Percentiles rank a stretch among this genome's conserved stretches.
Evolutionary conservation across 2,797 vertebrate genomes (phyloP).

Genomic region (Acridotheres tristis): DNA sequence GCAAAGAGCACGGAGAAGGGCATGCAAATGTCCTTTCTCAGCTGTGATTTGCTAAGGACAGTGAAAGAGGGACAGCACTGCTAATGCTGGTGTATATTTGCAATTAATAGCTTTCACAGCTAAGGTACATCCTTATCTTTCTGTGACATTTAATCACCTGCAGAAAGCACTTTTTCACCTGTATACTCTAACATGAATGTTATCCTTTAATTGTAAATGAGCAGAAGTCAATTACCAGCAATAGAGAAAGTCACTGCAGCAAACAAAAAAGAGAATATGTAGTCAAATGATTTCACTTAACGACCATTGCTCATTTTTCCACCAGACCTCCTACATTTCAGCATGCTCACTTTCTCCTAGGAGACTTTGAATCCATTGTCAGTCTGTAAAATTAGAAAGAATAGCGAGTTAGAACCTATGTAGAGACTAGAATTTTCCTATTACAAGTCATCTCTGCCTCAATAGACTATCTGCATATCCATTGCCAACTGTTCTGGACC

Average conservation of each 20-base stretch:
- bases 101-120: conserved; percentile 49
- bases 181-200: conserved; percentile 44
- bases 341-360: conserved; percentile 32
- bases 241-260: conserved; percentile 30
- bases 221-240: conserved; percentile 45
- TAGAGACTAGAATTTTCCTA: conserved; percentile 14
- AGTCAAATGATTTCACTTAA: conserved; percentile 65
- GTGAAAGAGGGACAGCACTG: not conserved
- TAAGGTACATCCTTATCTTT: conserved; percentile 15
- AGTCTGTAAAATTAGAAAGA: conserved; percentile 38
- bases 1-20: not conserved
- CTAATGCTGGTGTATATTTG: conserved; percentile 10
- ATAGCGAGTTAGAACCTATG: conserved; percentile 14
- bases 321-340: conserved; percentile 35
- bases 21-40: not conserved
- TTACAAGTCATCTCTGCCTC: conserved; percentile 9
- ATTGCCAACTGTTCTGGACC: conserved; percentile 41
- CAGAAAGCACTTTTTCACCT: conserved; percentile 61
- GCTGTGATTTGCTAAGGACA: not conserved
- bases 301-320: conserved; percentile 16
- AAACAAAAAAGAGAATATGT: conserved; percentile 47
- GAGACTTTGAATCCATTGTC: conserved; percentile 40
- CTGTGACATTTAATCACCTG: conserved; percentile 54
- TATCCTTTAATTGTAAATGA: conserved; percentile 71
- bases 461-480: conserved; percentile 21